Percentiles rank a stretch among this genome's conserved stretches.
phyloP scores from a whole-genome alignment of 1,140 invertebrate genomes.

The Streblospio benedicti region DNA sequence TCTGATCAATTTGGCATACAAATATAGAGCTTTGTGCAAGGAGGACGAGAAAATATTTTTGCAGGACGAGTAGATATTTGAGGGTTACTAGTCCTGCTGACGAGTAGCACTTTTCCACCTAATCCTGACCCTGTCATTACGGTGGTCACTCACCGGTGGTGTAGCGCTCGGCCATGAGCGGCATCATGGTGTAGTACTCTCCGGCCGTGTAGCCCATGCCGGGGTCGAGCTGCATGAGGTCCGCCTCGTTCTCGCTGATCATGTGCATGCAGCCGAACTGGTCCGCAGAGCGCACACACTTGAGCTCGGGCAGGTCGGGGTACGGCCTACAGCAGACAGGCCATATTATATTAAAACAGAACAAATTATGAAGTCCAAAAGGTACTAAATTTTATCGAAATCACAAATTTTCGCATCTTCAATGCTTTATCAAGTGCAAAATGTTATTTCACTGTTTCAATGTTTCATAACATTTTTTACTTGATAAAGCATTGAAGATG shows the following conservation, averaged over 20 bases:
- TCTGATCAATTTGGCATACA: too few species aligned
- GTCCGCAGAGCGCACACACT: constrained; percentile 72
- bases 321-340: constrained; percentile 3
- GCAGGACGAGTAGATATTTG: too few species aligned
- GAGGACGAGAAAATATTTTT: too few species aligned
- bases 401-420: too few species aligned
- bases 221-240: constrained; percentile 78
- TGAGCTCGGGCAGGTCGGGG: constrained; percentile 58
- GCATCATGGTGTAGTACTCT: constrained; percentile 81
- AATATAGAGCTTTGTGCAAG: too few species aligned
- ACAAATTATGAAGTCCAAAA: too few species aligned
- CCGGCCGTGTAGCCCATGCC: constrained; percentile 88
- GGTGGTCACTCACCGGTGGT: constrained; percentile 29
- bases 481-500: too few species aligned
- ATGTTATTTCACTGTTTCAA: neutral
- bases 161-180: constrained; percentile 52
- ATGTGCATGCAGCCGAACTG: constrained; percentile 70
- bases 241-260: constrained; percentile 65
- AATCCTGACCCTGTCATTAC: too few species aligned
- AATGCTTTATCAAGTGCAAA: too few species aligned
- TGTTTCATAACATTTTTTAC: neutral
- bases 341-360: neutral
- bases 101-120: too few species aligned
- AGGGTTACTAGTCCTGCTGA: too few species aligned
- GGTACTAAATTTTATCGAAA: too few species aligned